phyloP scores from a whole-genome alignment of 2,888 invertebrate species.

The Pocota personata region DNA sequence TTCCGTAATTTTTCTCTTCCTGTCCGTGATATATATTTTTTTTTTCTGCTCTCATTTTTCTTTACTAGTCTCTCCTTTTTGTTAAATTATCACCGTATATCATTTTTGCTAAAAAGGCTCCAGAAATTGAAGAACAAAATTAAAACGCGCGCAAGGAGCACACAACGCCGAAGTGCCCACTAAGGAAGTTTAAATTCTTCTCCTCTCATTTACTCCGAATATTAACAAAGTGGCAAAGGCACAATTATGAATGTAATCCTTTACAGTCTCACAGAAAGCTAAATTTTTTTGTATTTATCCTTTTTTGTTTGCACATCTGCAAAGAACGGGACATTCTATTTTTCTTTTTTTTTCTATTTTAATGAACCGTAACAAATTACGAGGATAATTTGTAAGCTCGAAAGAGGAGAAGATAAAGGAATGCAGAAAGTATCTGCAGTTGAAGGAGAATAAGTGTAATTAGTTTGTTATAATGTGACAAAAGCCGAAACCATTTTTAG shows the following conservation, averaged over 20 bases:
- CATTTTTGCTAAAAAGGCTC: constrained; percentile 22
- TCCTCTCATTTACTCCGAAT: constrained; percentile 1
- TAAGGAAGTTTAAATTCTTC: neutral
- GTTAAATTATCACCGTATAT: constrained; percentile 50
- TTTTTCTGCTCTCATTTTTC: neutral
- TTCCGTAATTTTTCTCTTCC: constrained; percentile 59
- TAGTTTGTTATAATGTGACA: constrained; percentile 61
- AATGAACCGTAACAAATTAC: constrained; percentile 81
- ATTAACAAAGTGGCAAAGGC: constrained; percentile 49
- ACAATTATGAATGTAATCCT: constrained; percentile 71
- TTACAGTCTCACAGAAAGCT: constrained; percentile 24
- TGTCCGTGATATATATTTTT: constrained; percentile 26
- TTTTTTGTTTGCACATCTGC: constrained; percentile 34
- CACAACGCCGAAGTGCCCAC: neutral
- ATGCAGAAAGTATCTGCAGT: constrained; percentile 31
- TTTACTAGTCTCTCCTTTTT: neutral
- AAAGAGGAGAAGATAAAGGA: neutral
- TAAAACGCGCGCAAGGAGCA: neutral
- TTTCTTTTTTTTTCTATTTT: constrained; percentile 78
- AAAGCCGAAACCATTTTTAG: constrained; percentile 45
- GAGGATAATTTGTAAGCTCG: constrained; percentile 78
- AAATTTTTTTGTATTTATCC: no score
- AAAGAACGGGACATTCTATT: constrained; percentile 39
- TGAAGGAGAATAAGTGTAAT: constrained; percentile 48
- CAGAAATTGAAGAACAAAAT: constrained; percentile 15